These are phyloP conservation scores for Pollicipes pollicipes DNA, from an alignment of 1,140 invertebrate genomes.

Conservation along the genomic window DNA sequence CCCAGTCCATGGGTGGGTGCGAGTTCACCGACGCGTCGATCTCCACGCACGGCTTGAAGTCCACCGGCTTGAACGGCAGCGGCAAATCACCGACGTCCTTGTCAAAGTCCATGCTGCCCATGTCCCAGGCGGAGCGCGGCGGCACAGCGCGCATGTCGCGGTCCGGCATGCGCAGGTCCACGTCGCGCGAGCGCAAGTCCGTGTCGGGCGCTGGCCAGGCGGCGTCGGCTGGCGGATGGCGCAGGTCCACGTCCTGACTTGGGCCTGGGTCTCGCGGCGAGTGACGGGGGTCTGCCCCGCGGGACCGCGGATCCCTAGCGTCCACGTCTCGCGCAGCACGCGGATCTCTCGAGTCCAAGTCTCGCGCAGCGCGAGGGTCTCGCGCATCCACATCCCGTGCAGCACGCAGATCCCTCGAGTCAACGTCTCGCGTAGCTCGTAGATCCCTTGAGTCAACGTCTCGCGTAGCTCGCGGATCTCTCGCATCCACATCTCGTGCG, in stretches of 20 bases:
- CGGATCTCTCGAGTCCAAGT: neutral
- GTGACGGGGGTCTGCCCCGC: neutral
- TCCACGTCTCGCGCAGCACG: neutral
- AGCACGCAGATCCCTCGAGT: neutral
- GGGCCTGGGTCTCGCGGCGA: neutral
- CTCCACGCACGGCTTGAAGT: conserved; percentile 4
- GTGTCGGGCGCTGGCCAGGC: neutral
- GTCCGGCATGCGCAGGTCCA: neutral
- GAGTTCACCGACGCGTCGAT: conserved; percentile 3
- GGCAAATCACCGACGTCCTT: neutral
- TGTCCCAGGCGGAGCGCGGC: neutral
- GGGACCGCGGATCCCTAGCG: neutral
- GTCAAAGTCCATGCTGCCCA: neutral
- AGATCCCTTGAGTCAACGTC: neutral
- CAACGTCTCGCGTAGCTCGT: neutral
- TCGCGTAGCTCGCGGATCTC: neutral
- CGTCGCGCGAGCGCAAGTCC: neutral
- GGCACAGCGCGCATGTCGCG: neutral
- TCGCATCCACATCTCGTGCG: neutral
- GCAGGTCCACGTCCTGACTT: neutral
- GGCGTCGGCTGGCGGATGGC: neutral
- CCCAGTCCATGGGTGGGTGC: neutral
- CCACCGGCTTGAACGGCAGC: conserved; percentile 1
- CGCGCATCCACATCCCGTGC: neutral
- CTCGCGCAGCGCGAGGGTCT: neutral